Percentiles rank a stretch among this genome's conserved stretches.
Evolutionary conservation across 2,888 invertebrate genomes (phyloP).

Genomic region (Chromoteleia sp.): DNA sequence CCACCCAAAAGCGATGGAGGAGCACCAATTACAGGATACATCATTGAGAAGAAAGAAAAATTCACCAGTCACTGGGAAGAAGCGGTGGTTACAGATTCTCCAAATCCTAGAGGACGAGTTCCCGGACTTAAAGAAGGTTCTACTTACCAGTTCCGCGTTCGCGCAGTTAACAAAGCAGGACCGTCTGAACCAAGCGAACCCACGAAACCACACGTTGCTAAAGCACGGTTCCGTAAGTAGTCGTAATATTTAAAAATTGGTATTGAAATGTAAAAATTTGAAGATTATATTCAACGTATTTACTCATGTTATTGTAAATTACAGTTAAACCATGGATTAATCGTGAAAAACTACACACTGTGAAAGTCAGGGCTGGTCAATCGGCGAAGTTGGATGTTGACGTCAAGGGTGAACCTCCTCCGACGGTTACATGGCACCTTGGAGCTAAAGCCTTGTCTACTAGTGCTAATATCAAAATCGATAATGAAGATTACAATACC

Average conservation of each 20-base stretch:
- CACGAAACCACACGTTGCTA: constrained; percentile 94
- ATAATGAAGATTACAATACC: constrained; percentile 96
- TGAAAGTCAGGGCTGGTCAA: constrained; percentile 96
- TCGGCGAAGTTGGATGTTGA: constrained; percentile 96
- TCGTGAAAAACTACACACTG: constrained; percentile 94
- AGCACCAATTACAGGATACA: constrained; percentile 96
- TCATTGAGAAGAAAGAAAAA: constrained; percentile 96
- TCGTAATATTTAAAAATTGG: not conserved
- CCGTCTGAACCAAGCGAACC: constrained; percentile 96
- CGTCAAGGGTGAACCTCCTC: constrained; percentile 98
- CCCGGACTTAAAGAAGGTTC: constrained; percentile 95
- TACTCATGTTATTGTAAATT: constrained; percentile 34
- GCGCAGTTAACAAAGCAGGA: constrained; percentile 97
- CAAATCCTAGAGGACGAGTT: constrained; percentile 92
- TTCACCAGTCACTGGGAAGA: constrained; percentile 92
- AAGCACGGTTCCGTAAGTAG: constrained; percentile 89
- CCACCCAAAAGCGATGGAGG: constrained; percentile 96
- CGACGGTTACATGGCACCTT: constrained; percentile 93
- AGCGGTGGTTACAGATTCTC: constrained; percentile 90
- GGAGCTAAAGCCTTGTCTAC: constrained; percentile 89
- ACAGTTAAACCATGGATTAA: constrained; percentile 97
- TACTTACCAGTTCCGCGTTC: constrained; percentile 97
- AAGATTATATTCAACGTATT: no score
- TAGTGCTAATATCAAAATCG: constrained; percentile 90
- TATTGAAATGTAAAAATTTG: no score